These are phyloP conservation scores for Tachuris rubrigastra DNA, from an alignment of 2,113 vertebrate genomes.

Conservation along the genomic window DNA sequence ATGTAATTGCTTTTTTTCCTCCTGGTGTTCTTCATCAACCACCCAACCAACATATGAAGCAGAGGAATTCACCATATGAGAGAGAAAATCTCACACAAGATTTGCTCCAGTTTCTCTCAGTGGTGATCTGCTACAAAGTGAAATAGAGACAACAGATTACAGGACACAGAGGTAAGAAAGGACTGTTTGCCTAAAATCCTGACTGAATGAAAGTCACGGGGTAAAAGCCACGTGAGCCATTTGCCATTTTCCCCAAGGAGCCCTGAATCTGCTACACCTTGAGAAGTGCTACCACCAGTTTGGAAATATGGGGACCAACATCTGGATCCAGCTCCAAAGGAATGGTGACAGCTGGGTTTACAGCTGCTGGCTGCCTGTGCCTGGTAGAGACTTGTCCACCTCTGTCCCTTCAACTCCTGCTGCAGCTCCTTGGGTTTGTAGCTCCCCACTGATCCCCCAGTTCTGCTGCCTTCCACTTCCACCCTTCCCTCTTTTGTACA, in stretches of 20 bases:
- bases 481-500: background rate
- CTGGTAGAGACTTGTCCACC: background rate
- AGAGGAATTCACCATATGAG: background rate
- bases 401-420: background rate
- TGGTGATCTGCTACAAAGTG: background rate
- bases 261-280: background rate
- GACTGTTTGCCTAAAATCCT: background rate
- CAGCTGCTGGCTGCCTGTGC: background rate
- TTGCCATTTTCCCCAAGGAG: background rate
- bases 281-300: background rate
- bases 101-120: background rate
- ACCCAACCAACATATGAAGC: constrained; percentile 10
- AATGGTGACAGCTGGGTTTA: accelerated
- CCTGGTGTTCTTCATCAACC: constrained; percentile 37
- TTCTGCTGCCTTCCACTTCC: background rate
- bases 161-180: background rate
- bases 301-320: background rate
- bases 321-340: too few relatives aligned
- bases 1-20: constrained; percentile 38
- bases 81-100: background rate
- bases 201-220: background rate
- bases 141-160: background rate
- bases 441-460: background rate
- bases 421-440: background rate
- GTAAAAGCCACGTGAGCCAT: accelerated